Evolutionary conservation across 2,888 invertebrate genomes (phyloP).

Genomic region (Linyphia triangularis): DNA sequence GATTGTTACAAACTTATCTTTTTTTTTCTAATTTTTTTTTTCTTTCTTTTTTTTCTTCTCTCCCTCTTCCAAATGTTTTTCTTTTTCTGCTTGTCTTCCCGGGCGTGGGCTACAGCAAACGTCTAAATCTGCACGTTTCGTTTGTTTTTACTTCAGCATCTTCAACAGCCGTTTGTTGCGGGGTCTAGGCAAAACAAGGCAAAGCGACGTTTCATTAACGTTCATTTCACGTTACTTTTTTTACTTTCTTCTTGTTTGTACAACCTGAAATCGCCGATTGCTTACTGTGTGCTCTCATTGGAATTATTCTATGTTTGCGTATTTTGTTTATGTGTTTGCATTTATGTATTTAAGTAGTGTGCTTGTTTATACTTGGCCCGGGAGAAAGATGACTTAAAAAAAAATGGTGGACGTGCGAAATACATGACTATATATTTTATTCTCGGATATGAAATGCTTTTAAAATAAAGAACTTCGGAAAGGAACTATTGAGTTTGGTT

Average conservation of each 20-base stretch:
- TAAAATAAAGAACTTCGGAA: too few relatives aligned
- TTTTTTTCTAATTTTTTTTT: background rate
- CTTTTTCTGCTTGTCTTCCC: background rate
- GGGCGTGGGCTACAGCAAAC: background rate
- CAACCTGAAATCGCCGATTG: background rate
- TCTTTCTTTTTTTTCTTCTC: background rate
- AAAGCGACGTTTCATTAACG: background rate
- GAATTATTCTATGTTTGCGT: background rate
- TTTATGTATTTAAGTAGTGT: background rate
- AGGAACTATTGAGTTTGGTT: too few relatives aligned
- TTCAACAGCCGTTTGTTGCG: background rate
- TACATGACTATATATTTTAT: too few relatives aligned
- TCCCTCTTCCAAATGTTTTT: background rate
- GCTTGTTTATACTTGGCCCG: too few relatives aligned
- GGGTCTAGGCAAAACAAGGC: background rate
- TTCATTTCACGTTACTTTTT: constrained; percentile 9
- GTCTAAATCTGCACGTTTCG: background rate
- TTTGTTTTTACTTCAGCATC: background rate
- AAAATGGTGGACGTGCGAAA: too few relatives aligned
- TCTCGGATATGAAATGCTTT: too few relatives aligned
- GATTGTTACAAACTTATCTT: background rate
- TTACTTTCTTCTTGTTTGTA: background rate
- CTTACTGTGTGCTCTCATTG: background rate
- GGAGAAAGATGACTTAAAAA: too few relatives aligned
- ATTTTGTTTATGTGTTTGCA: background rate